Evolutionary conservation across 2,888 invertebrate species (phyloP).

Genomic region (Stenotaenia linearis): DNA sequence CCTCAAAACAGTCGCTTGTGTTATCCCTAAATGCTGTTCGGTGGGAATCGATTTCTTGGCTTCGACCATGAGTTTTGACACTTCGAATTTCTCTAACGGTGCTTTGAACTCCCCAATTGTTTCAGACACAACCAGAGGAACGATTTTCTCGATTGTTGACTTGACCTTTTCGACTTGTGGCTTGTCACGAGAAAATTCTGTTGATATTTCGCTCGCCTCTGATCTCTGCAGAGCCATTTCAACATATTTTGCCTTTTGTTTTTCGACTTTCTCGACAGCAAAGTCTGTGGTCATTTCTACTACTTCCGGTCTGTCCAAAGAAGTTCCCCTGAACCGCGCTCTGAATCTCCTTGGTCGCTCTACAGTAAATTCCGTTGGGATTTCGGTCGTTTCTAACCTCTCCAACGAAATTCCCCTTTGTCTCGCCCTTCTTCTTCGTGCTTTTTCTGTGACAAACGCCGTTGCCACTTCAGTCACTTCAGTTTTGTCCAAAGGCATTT

Average conservation of each 20-base stretch:
- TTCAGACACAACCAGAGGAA: slow-evolving; percentile 26
- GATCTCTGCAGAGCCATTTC: background rate
- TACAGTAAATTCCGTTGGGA: background rate
- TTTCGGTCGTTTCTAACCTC: background rate
- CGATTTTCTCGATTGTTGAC: background rate
- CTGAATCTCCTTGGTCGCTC: background rate
- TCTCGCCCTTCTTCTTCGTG: background rate
- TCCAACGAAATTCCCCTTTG: background rate
- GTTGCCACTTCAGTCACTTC: background rate
- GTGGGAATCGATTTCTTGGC: background rate
- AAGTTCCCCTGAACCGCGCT: background rate
- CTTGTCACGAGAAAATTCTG: background rate
- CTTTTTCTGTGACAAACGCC: background rate
- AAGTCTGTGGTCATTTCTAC: background rate
- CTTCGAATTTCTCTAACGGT: background rate
- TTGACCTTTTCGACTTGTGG: background rate
- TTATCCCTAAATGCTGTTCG: background rate
- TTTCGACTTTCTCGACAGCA: background rate
- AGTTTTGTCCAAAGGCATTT: background rate
- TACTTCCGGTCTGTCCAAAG: background rate
- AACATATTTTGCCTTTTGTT: background rate
- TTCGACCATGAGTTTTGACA: background rate
- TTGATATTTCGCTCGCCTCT: background rate
- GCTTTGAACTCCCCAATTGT: background rate
- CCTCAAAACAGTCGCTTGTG: background rate